A percentile compares a stretch with the other conserved stretches of the same genome.
phyloP scores from a whole-genome alignment of 2,888 invertebrate species.

The Dolichopus griseipennis region DNA sequence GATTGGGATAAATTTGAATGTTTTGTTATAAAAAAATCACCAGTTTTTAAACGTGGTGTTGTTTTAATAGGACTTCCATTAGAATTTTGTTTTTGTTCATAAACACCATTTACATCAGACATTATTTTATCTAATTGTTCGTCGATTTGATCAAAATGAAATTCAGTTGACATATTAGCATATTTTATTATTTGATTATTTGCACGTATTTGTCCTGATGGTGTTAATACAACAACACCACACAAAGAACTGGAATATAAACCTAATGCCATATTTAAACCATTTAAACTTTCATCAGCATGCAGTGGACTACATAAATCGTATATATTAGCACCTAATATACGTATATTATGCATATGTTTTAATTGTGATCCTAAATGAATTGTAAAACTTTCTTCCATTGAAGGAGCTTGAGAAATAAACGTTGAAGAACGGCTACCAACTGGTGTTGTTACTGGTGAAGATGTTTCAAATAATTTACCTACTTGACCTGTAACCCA shows the following conservation, averaged over 20 bases:
- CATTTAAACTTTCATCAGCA: constrained; percentile 43
- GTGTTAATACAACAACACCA: constrained; percentile 72
- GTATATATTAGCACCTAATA: constrained; percentile 75
- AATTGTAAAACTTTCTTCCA: constrained; percentile 96
- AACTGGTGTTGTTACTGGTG: constrained; percentile 33
- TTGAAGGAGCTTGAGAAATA: constrained; percentile 41
- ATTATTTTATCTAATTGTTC: constrained; percentile 70
- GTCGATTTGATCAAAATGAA: constrained; percentile 78
- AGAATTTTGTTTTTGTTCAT: constrained; percentile 25
- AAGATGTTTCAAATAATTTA: constrained; percentile 36
- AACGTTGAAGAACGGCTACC: constrained; percentile 44
- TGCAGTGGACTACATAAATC: constrained; percentile 62
- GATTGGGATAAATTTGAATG: constrained; percentile 92
- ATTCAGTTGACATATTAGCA: constrained; percentile 67
- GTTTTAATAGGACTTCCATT: constrained; percentile 38
- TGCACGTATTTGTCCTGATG: constrained; percentile 38
- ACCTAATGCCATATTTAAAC: constrained; percentile 83
- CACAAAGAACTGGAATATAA: constrained; percentile 87
- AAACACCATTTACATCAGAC: constrained; percentile 46
- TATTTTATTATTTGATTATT: constrained; percentile 41
- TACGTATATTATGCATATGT: constrained; percentile 94
- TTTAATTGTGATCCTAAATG: constrained; percentile 96
- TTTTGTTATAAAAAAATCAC: constrained; percentile 76
- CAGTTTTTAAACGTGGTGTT: constrained; percentile 58
- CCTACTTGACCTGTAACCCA: constrained; percentile 61